Base-by-base conservation (phyloP, 2,888 invertebrate genomes). In the Tuta absoluta region DNA sequence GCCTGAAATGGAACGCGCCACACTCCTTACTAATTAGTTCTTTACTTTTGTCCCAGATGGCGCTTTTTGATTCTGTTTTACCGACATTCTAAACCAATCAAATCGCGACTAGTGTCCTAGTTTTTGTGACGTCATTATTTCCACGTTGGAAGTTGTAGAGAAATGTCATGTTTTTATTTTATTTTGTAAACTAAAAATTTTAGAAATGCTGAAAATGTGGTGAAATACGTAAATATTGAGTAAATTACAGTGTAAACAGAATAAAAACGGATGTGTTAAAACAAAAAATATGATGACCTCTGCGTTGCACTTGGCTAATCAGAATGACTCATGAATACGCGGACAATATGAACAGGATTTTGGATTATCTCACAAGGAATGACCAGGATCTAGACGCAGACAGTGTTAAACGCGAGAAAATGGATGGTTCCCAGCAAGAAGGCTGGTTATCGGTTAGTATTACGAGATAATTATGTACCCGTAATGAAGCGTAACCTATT, bases 71-170 rank as follows among this genome's bases (percentile, higher is more conserved):
- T 17, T 66, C 82, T 85, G 80, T 73, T 87, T 82, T 83, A 84
- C 68, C 84, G 67, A 73, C 61, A 60, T 56, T 68, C 68, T 78
- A 68, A 65, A 80, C 91, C 92, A 91, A 92, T 91, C 79, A 85
- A 72, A 82, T 76, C 70, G 69, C 74, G 86, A 81, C 78, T 77
- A 79, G 90, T 91, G 91, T 85, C 84, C 84, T 75, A 83, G 75
- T 82, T 83, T n/a, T 78, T 74, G 81, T 93, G 93, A 94, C 93
- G 94, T 93, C 92, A 93, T 89, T 92, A 90, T 80, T 93, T 93
- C 94, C 94, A 94, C 94, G 94, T 92, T 93, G 94, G 93, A 93
- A 92, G 86, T 86, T 82, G 83, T 80, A 71, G 68, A 62, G 83
- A 84, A 86, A 85, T 87, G 91, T 89, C 89, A 90, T 84, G 81